Evolutionary conservation across 2,113 vertebrate genomes (phyloP), one percentile per base, ranked within the genome.

Genomic region (Stercorarius parasiticus): DNA sequence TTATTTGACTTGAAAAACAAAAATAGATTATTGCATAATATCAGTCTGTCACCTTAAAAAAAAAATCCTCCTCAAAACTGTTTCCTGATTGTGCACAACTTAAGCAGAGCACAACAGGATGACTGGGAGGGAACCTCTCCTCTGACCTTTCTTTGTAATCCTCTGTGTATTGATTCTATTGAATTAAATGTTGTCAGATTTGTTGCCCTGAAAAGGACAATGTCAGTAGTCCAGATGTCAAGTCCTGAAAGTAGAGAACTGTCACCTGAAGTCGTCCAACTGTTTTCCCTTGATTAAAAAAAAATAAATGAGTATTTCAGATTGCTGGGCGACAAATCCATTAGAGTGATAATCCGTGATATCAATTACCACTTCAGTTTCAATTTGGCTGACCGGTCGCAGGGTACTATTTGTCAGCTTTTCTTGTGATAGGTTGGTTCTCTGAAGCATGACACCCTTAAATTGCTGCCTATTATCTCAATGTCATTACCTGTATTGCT

Each of bases 381-480:
- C 98, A 97, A 98, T 98, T 98, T 98, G 95, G 96, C 97, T 97
- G 96, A 95, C 94, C 82, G 93, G 95, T 97, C 96, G 96, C 71
- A 90, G 95, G 97, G 97, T 96, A 97, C 97, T 98, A 85, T 98
- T 96, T 97, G 94, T 96, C 95, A 97, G 94, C 95, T 97, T 72
- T 97, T 66, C 96, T 94, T 94, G 83, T 84, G 77, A 97, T 82
- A 66, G 93, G 85, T 64, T 91, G 62, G 96, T 96, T 98, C 97
- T 95, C 79, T 96, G 91, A 98, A 98, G 98, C 98, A 92, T 97
- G 98, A 99, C 98, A 98, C 96, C 97, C 97, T 98, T 97, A 98
- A 98, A 99, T 98, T 98, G 98, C 96, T 98, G 96, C 96, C 98
- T 98, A 98, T 99, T 98, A 99, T 98, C 97, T 92, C 97, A 97